A percentile compares a stretch with the other conserved stretches of the same genome.
Evolutionary conservation across 2,113 vertebrate genomes (phyloP).

Genomic region (Ahaetulla prasina): DNA sequence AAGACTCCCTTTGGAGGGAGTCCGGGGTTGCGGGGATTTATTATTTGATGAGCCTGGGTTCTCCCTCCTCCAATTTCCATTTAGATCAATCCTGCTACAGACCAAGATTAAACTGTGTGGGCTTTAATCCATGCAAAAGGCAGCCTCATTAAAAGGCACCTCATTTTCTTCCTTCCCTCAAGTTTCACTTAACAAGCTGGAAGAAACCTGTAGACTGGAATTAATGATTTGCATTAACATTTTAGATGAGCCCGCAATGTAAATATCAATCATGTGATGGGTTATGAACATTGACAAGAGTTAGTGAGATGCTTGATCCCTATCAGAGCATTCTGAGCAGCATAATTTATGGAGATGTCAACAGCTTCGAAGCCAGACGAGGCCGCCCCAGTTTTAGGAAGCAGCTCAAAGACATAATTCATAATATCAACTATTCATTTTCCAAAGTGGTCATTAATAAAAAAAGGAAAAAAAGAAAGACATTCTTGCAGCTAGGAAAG

Average conservation of each 20-base stretch:
- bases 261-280: conserved; percentile 45
- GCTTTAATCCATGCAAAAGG: conserved; percentile 41
- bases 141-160: conserved; percentile 16
- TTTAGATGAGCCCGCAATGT: conserved; percentile 45
- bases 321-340: conserved; percentile 19
- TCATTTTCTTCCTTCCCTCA: conserved; percentile 25
- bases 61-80: conserved; percentile 38
- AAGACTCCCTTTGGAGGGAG: too few relatives aligned
- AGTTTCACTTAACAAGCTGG: conserved; percentile 35
- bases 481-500: conserved; percentile 11
- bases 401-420: conserved; percentile 50
- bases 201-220: conserved; percentile 29
- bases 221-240: conserved; percentile 57
- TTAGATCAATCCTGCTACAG: conserved; percentile 39
- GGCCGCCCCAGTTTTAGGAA: conserved; percentile 30
- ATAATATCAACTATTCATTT: conserved; percentile 47
- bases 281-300: conserved; percentile 24
- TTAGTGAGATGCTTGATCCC: conserved; percentile 41
- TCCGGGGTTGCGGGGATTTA: background rate
- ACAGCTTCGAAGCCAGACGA: conserved; percentile 27
- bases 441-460: background rate
- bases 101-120: conserved; percentile 38
- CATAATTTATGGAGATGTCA: conserved; percentile 43
- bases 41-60: conserved; percentile 4
- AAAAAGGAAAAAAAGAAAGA: background rate